phyloP scores from a whole-genome alignment of 92 coral and sea anemone species.

The Paragorgia papillata region DNA sequence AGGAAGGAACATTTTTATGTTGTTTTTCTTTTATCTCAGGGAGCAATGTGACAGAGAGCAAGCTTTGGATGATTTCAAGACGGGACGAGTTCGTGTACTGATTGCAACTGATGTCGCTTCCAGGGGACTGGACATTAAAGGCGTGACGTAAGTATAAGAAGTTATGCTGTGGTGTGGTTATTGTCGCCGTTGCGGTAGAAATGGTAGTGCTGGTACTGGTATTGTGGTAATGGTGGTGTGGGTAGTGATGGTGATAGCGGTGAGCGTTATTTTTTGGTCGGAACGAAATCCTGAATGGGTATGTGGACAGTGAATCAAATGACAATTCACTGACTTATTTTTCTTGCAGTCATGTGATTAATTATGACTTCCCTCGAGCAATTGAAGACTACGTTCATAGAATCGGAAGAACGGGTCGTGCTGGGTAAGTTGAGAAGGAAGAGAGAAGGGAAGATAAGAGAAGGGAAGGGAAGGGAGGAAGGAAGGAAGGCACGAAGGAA shows the following conservation, averaged over 20 bases:
- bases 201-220: no score
- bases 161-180: no score
- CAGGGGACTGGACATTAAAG: conserved; percentile 95
- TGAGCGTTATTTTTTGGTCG: no score
- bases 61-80: conserved; percentile 93
- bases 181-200: no score
- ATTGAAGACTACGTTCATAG: conserved; percentile 98
- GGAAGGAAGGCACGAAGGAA: no score
- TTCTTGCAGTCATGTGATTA: conserved; percentile 76
- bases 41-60: conserved; percentile 94
- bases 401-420: conserved; percentile 97
- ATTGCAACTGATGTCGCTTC: conserved; percentile 99
- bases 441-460: no score
- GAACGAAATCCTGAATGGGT: no score
- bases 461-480: no score
- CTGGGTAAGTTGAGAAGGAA: conserved; percentile 64
- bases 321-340: neutral
- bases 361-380: conserved; percentile 87
- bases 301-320: no score
- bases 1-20: no score
- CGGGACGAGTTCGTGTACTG: conserved; percentile 76
- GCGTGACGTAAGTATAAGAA: conserved; percentile 94
- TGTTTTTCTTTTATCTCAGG: conserved; percentile 40
- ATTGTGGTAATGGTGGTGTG: no score
- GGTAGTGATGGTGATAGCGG: no score